Base-by-base conservation (phyloP, 2,797 vertebrate species). In the Xenopus petersii region DNA sequence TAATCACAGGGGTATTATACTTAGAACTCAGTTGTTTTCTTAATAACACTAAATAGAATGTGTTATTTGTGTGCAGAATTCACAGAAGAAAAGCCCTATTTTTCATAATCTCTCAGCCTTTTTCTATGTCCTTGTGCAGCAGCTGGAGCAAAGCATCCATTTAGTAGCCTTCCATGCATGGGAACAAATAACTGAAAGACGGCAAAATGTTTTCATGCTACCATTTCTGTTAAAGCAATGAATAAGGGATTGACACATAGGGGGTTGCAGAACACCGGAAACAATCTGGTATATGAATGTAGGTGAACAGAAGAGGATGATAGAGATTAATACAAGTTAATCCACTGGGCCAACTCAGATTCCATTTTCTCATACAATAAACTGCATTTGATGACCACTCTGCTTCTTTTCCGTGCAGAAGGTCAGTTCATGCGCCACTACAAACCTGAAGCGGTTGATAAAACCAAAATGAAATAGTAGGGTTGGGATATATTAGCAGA, bases 391-490 rank as follows among this genome's bases (percentile, higher is more conserved):
- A 74, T 79, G 77, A 70, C 71, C 67, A 54, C 21, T 74, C 67
- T 70, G 77, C 33, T 74, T 42, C 62, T 54, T 67, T 73, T 30
- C 15, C 16, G 42, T 73, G 54, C 75, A 72, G 48, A 73, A 49
- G 70, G 66, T 63, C 56, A 79, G 71, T 66, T 70, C 55, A 54
- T 30, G 17, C 42, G 46, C 77, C 15, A 30, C 55, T 59, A 66
- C 33, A 70, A 64, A 62, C 62, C 56, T 49, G 33, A 73, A 58
- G 59, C 59, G 71, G 12, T 66, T 65, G 66, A 74, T 74, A 74
- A 70, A 70, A 64, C 77, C 55, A 55, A 66, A 74, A 46, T 74
- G 62, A 79, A 79, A 79, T 79, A 66, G 62, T 70, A 70, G 77
- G 56, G 71, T 46, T 60, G 77, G 77, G 77, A 74, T 74, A 79